Conservation (phyloP, 1,140 invertebrate genomes). For the Reticulitermes speratus region DNA sequence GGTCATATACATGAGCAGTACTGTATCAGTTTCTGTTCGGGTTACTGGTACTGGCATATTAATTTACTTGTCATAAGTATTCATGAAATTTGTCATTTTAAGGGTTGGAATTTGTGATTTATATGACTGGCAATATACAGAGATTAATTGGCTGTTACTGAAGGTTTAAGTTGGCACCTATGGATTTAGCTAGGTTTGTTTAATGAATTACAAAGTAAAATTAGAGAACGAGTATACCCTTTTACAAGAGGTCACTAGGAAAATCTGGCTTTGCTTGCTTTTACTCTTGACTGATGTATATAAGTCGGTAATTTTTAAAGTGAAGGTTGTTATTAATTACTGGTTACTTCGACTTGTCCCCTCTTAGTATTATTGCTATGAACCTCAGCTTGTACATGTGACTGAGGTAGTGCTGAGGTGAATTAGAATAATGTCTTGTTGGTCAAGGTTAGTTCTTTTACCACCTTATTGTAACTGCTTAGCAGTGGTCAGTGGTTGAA, state of each 20-base stretch:
- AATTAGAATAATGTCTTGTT: not conserved
- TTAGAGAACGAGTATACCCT: not conserved
- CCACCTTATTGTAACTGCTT: not conserved
- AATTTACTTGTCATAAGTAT: not conserved
- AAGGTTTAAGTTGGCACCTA: constrained; percentile 23
- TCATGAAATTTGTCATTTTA: not conserved
- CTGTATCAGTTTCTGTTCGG: not conserved
- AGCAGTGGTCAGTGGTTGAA: not conserved
- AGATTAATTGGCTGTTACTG: not conserved
- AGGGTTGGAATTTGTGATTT: not conserved
- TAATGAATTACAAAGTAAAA: not conserved
- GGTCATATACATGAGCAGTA: not conserved
- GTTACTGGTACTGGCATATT: not conserved
- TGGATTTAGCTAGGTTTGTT: constrained; percentile 23
- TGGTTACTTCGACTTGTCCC: constrained; percentile 39
- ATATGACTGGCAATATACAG: not conserved
- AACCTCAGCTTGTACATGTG: constrained; percentile 15
- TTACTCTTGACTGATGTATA: constrained; percentile 36
- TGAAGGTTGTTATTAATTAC: constrained; percentile 36
- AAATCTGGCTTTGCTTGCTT: constrained; percentile 26
- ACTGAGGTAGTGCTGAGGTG: constrained; percentile 15
- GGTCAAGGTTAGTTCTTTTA: constrained; percentile 3
- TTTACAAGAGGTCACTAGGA: constrained; percentile 3
- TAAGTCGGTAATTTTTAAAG: constrained; percentile 29
- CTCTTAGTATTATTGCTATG: constrained; percentile 25